These are phyloP conservation scores for Arrhopalites spinosus DNA, from an alignment of 2,888 invertebrate species.

Conservation along the genomic window DNA sequence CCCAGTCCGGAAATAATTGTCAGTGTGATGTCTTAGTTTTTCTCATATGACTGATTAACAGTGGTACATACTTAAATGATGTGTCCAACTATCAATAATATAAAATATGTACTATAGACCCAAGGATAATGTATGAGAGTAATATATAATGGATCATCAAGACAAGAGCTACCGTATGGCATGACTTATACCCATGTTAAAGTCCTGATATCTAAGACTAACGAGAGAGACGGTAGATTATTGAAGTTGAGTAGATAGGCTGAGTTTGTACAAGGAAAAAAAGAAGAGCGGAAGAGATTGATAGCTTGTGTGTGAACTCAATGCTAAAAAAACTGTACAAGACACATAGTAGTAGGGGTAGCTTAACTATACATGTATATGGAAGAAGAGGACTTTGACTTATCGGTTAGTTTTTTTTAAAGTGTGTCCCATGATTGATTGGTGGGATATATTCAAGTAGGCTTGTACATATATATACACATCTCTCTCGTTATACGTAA, in stretches of 20 bases:
- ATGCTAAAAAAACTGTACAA: too few relatives aligned
- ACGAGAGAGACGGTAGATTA: neutral
- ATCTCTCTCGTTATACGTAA: too few relatives aligned
- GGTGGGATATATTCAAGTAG: neutral
- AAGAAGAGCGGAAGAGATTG: constrained; percentile 7
- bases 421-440: constrained; percentile 12
- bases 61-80: neutral
- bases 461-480: too few relatives aligned
- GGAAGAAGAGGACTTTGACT: constrained; percentile 23
- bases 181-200: too few relatives aligned
- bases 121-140: too few relatives aligned
- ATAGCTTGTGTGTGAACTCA: neutral
- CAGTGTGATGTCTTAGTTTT: constrained; percentile 9
- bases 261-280: too few relatives aligned
- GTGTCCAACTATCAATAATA: neutral
- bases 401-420: neutral
- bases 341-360: too few relatives aligned
- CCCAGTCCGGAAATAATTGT: neutral
- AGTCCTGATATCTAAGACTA: too few relatives aligned
- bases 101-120: neutral
- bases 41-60: too few relatives aligned
- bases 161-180: too few relatives aligned
- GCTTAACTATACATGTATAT: neutral
- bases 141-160: too few relatives aligned
- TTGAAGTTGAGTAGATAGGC: neutral